These are phyloP conservation scores for Anomalospiza imberbis DNA, from an alignment of 2,797 vertebrate genomes.

Conservation along the genomic window DNA sequence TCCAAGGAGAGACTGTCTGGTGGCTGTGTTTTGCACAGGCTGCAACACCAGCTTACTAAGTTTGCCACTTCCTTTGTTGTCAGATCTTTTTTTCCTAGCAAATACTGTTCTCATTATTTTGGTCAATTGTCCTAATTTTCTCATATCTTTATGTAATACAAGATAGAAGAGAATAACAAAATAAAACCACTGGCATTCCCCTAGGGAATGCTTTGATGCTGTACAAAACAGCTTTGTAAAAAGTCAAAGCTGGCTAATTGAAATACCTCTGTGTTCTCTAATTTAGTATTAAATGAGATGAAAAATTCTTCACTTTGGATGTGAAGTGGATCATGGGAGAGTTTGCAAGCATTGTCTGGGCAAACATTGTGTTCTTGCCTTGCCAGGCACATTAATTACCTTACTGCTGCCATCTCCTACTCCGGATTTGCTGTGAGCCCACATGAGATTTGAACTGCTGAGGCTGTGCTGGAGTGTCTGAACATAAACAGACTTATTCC, in stretches of 20 bases:
- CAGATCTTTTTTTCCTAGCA: background rate
- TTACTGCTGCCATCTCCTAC: background rate
- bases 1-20: background rate
- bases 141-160: background rate
- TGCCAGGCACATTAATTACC: background rate
- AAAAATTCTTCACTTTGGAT: background rate
- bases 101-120: background rate
- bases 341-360: background rate
- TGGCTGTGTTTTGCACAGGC: background rate
- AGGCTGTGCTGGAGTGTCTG: background rate
- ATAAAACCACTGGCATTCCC: background rate
- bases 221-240: constrained; percentile 15
- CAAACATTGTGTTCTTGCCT: background rate
- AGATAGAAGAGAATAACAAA: background rate
- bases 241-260: constrained; percentile 9
- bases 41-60: background rate
- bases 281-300: background rate
- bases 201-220: background rate
- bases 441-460: background rate
- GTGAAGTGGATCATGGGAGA: background rate
- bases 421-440: background rate
- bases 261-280: background rate
- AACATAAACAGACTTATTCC: background rate
- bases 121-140: constrained; percentile 14
- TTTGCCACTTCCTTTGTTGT: background rate